Base-by-base conservation (phyloP, 2,797 vertebrate genomes). In the Sciaenops ocellatus region DNA sequence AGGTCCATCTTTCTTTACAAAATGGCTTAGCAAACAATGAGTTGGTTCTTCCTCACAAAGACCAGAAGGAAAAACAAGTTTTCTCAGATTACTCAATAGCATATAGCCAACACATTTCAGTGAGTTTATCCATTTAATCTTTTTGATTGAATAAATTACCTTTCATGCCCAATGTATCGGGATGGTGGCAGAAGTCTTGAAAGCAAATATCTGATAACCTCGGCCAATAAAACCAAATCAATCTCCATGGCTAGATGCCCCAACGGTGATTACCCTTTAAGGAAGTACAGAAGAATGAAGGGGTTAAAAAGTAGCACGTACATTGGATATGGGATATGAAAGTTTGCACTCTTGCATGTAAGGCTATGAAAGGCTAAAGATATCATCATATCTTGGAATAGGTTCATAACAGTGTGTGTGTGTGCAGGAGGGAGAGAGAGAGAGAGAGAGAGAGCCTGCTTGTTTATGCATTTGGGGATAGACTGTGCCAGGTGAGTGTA, bases 401-500 rank as follows among this genome's bases (percentile, higher is more conserved):
- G 50, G 60, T 34, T 12, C 26, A 41, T 38, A 34, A 20, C 24
- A 78, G 56, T 55, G 73, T 63, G 38, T 72, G 26, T 15, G 22
- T 55, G 62, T 18, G 26, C 38, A 11, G 3, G 55, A 13, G 73
- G 44, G 69, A 18, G 70, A 17, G 47, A 20, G 42, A 18, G 34
- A 18, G 42, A 28, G 24, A 48, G 62, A 57, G 52, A 63, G 67
- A 84, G 67, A 88, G 72, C 86, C 88, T 88, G 90, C 72, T 88
- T 93, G 90, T 93, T 92, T 94, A 86, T 90, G 86, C 89, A 90
- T 90, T 88, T 81, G 79, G 80, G 56, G 75, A 86, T 61, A 80
- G 87, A 87, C 83, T 78, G 72, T 76, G 87, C 82, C 90, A 92
- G 90, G 91, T 92, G 88, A 92, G 92, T 87, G 89, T 88, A 82